These are phyloP conservation scores for Chaenogobius annularis DNA, from an alignment of 2,113 vertebrate species.

Conservation along the genomic window DNA sequence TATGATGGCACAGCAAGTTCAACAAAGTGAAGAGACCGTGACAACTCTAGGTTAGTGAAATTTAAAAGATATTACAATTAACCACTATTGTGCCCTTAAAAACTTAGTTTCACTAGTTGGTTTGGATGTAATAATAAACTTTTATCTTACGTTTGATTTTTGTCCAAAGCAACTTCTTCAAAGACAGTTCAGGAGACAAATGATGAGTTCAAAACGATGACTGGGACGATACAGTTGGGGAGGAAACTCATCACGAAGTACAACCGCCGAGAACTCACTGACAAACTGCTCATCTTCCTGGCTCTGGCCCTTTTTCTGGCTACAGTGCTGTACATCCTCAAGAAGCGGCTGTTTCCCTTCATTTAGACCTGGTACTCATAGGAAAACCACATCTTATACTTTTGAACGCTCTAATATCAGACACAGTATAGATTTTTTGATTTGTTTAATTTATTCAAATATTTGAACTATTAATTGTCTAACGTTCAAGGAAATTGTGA, in stretches of 20 bases:
- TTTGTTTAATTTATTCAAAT: conserved; percentile 12
- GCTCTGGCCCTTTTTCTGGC: conserved; percentile 93
- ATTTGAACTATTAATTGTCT: neutral
- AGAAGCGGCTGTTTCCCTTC: conserved; percentile 96
- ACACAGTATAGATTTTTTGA: neutral
- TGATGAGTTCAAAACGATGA: conserved; percentile 96
- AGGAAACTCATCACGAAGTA: conserved; percentile 97
- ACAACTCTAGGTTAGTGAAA: conserved; percentile 81
- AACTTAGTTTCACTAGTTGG: neutral
- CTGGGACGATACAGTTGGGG: conserved; percentile 93
- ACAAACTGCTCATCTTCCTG: conserved; percentile 96
- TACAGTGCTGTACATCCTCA: conserved; percentile 94
- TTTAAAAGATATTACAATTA: too few species aligned
- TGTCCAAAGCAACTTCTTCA: conserved; percentile 87
- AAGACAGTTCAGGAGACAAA: conserved; percentile 91
- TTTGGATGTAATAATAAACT: neutral
- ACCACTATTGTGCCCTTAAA: neutral
- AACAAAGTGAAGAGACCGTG: conserved; percentile 91
- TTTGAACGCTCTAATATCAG: neutral
- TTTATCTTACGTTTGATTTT: neutral
- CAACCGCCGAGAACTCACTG: conserved; percentile 93
- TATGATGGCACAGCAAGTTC: conserved; percentile 96
- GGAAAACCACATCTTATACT: neutral
- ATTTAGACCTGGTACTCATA: conserved; percentile 69
- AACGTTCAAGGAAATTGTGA: neutral